Evolutionary conservation across 2,797 vertebrate species (phyloP).

Genomic region (Numenius phaeopus): DNA sequence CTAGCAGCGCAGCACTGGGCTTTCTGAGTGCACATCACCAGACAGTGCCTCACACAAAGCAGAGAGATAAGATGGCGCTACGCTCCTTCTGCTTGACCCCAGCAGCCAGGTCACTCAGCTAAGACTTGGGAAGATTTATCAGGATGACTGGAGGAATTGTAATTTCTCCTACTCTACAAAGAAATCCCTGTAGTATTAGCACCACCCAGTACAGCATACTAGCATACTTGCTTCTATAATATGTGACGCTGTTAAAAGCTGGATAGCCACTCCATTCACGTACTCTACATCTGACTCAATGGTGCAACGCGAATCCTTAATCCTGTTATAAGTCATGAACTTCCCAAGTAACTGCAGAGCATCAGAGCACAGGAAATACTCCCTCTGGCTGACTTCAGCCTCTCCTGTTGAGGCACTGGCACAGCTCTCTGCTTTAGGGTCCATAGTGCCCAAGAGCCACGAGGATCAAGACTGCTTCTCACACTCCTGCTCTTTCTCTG

Average conservation of each 20-base stretch:
- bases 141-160: background rate
- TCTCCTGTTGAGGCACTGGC: rapidly evolving
- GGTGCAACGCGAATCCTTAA: rapidly evolving
- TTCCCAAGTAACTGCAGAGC: background rate
- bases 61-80: background rate
- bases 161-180: background rate
- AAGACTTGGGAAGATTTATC: background rate
- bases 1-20: background rate
- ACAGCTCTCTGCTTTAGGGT: background rate
- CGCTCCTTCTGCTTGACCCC: background rate
- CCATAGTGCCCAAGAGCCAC: background rate
- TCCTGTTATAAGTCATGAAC: background rate
- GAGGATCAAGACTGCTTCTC: background rate
- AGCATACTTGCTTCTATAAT: background rate
- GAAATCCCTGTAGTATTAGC: background rate
- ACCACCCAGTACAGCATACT: background rate
- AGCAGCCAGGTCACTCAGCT: background rate
- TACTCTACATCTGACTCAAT: background rate
- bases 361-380: background rate
- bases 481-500: background rate
- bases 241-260: background rate
- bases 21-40: background rate
- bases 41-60: background rate
- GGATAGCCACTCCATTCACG: rapidly evolving
- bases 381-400: background rate